Conservation (phyloP, 2,888 invertebrate species). For the Sicus ferrugineus region DNA sequence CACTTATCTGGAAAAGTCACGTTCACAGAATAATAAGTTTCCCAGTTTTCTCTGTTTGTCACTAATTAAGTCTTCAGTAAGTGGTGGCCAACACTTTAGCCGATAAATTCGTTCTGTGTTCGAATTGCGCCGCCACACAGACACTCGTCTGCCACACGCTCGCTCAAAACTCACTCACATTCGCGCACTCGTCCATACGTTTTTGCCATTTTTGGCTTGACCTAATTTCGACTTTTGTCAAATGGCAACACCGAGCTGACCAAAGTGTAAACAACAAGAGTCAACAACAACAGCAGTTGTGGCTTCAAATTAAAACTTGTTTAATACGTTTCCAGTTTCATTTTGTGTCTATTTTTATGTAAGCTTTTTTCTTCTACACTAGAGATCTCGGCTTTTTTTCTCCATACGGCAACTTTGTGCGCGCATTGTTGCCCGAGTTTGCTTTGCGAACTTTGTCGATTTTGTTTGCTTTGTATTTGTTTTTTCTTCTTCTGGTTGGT, state of each 20-base stretch:
- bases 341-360: background rate
- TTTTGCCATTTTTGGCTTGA: conserved; percentile 28
- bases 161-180: too few relatives aligned
- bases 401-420: background rate
- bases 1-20: too few relatives aligned
- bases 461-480: background rate
- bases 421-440: background rate
- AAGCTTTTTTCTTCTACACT: background rate
- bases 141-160: too few relatives aligned
- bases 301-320: conserved; percentile 23
- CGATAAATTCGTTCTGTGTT: too few relatives aligned
- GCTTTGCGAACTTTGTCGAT: background rate
- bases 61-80: too few relatives aligned
- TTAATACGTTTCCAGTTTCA: conserved; percentile 11
- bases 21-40: too few relatives aligned
- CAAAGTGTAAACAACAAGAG: background rate
- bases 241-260: conserved; percentile 15
- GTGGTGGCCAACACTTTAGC: too few relatives aligned
- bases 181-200: background rate
- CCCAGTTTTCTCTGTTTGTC: too few relatives aligned
- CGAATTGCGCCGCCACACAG: too few relatives aligned
- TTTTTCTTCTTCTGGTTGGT: background rate
- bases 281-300: background rate
- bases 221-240: conserved; percentile 24
- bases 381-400: background rate